phyloP scores from a whole-genome alignment of 92 coral and sea anemone species.

The Epizoanthus scotinus region DNA sequence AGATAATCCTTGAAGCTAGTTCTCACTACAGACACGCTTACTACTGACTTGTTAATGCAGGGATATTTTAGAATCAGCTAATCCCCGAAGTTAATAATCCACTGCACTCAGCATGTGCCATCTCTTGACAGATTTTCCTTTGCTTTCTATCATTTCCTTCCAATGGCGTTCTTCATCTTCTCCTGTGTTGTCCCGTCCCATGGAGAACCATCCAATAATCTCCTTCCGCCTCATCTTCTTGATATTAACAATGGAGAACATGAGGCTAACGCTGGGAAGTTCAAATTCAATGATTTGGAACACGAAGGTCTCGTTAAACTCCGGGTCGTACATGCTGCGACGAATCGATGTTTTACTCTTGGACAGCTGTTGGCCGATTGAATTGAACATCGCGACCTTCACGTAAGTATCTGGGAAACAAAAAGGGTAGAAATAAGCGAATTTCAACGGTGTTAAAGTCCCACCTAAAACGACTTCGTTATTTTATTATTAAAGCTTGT shows the following conservation, averaged over 20 bases:
- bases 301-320: constrained; percentile 97
- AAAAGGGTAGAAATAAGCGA: not conserved
- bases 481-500: too few relatives aligned
- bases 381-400: constrained; percentile 98
- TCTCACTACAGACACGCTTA: too few relatives aligned
- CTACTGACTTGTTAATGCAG: constrained; percentile 12
- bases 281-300: constrained; percentile 99
- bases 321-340: constrained; percentile 99
- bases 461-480: too few relatives aligned
- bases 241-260: constrained; percentile 97
- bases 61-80: not conserved
- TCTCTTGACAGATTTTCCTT: constrained; percentile 86
- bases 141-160: constrained; percentile 93
- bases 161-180: constrained; percentile 98
- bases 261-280: constrained; percentile 97
- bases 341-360: constrained; percentile 99
- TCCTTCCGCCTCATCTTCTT: constrained; percentile 98
- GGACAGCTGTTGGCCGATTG: constrained; percentile 98
- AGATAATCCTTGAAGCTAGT: not conserved
- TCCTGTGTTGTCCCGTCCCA: constrained; percentile 97
- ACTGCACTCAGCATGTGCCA: constrained; percentile 99
- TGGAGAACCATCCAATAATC: constrained; percentile 98
- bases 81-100: constrained; percentile 55
- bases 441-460: not conserved
- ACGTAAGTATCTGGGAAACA: constrained; percentile 88